Evolutionary conservation across 2,888 invertebrate species (phyloP).

Genomic region (Pasiphila rectangulata): DNA sequence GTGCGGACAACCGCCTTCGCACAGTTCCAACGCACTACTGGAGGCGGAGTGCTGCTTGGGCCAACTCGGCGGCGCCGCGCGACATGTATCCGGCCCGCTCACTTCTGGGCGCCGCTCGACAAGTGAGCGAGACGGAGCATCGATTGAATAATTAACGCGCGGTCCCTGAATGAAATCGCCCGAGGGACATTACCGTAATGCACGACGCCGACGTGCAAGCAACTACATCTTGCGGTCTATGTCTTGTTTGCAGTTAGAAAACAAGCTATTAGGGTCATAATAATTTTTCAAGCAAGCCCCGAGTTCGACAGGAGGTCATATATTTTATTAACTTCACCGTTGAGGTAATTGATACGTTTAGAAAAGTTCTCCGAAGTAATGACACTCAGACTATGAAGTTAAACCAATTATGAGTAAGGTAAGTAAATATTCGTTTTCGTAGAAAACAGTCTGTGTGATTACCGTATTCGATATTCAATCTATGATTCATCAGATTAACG

Average conservation of each 20-base stretch:
- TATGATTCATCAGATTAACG: slow-evolving; percentile 33
- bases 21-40: slow-evolving; percentile 61
- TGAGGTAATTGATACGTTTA: slow-evolving; percentile 61
- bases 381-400: slow-evolving; percentile 37
- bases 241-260: slow-evolving; percentile 58
- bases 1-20: slow-evolving; percentile 66
- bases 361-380: slow-evolving; percentile 49
- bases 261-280: slow-evolving; percentile 61
- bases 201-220: slow-evolving; percentile 55
- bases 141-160: slow-evolving; percentile 68
- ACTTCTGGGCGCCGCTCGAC: slow-evolving; percentile 12
- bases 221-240: neutral
- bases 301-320: slow-evolving; percentile 36
- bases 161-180: slow-evolving; percentile 61
- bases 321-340: slow-evolving; percentile 56
- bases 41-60: too few relatives aligned
- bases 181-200: slow-evolving; percentile 57
- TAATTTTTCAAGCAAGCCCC: slow-evolving; percentile 54
- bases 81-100: slow-evolving; percentile 48
- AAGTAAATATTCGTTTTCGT: slow-evolving; percentile 35
- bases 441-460: slow-evolving; percentile 38
- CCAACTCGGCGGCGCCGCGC: too few relatives aligned
- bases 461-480: slow-evolving; percentile 40
- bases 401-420: slow-evolving; percentile 41
- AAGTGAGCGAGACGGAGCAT: slow-evolving; percentile 43